A percentile compares a stretch with the other conserved stretches of the same genome.
Conservation (phyloP, 2,797 vertebrate genomes). For the Poecilia picta region DNA sequence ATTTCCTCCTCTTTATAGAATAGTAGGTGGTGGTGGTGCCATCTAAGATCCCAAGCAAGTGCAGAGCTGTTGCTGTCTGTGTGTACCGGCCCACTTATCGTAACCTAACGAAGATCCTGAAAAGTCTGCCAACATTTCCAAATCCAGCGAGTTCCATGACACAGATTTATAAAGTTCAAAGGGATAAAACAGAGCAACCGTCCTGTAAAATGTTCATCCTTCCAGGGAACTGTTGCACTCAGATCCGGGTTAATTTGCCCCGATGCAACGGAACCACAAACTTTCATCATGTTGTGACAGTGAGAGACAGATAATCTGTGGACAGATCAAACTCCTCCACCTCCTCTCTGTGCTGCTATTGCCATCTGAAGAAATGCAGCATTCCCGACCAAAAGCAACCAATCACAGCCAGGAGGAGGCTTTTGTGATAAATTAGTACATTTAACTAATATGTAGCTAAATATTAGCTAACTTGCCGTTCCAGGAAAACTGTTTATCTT, state of each 20-base stretch:
- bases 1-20: background rate
- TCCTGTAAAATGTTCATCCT: background rate
- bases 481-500: too few relatives aligned
- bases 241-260: background rate
- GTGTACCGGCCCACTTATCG: background rate
- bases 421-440: too few relatives aligned
- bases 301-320: too few relatives aligned
- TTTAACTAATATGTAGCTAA: too few relatives aligned
- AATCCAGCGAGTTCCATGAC: background rate
- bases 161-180: background rate
- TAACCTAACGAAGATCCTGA: background rate
- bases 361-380: too few relatives aligned
- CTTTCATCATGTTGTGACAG: too few relatives aligned
- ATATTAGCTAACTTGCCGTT: too few relatives aligned
- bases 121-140: background rate
- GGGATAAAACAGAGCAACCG: background rate
- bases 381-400: too few relatives aligned
- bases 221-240: background rate
- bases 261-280: background rate
- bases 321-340: too few relatives aligned
- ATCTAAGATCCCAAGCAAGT: background rate
- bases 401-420: too few relatives aligned
- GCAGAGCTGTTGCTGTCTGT: background rate
- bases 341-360: too few relatives aligned
- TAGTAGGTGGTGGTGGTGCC: background rate